A percentile compares a stretch with the other conserved stretches of the same genome.
phyloP scores from a whole-genome alignment of 2,797 vertebrate genomes.

The Callimico goeldii region DNA sequence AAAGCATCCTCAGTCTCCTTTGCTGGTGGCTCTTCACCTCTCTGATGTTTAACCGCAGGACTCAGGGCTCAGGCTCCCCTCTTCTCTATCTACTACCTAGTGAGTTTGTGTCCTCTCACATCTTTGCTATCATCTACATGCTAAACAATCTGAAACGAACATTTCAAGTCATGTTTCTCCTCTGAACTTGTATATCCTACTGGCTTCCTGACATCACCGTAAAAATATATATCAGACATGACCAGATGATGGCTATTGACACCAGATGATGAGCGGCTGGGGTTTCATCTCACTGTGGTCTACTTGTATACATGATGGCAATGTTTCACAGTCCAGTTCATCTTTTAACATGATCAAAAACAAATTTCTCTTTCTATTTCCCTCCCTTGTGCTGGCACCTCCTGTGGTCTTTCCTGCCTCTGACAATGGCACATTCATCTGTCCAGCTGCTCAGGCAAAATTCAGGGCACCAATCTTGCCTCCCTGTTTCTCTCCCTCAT shows the following conservation, averaged over 20 bases:
- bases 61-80: not conserved
- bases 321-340: not conserved
- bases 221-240: not conserved
- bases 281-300: not conserved
- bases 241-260: not conserved
- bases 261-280: not conserved
- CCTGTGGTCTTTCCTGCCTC: not conserved
- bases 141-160: slow-evolving; percentile 1
- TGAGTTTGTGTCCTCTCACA: not conserved
- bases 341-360: not conserved
- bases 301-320: not conserved
- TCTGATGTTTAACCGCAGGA: not conserved
- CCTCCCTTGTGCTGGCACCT: not conserved
- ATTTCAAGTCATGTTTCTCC: not conserved
- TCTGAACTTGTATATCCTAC: not conserved
- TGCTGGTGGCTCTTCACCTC: not conserved
- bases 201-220: not conserved
- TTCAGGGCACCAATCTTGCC: not conserved
- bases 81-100: not conserved
- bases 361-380: not conserved
- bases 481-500: not conserved
- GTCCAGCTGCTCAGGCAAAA: not conserved
- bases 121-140: not conserved
- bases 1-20: not conserved
- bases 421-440: not conserved